Conservation (phyloP, 2,113 vertebrate species). For the Lepus timidus region DNA sequence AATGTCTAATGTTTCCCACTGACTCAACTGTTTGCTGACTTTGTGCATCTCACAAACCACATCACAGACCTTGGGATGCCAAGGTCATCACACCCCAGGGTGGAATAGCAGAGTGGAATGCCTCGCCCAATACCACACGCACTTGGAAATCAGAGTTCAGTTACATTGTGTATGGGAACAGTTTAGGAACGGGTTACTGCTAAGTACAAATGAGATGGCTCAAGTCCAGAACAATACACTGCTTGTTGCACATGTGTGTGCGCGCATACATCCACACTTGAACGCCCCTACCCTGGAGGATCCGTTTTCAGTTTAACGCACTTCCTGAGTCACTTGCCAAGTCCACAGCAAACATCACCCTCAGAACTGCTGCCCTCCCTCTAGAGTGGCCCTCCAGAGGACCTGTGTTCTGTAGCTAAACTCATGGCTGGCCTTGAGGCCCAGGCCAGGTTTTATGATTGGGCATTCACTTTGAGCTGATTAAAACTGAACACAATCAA, state of each 20-base stretch:
- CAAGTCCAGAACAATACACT: not conserved
- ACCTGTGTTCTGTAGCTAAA: not conserved
- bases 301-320: not conserved
- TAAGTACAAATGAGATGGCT: not conserved
- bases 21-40: not conserved
- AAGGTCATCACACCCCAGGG: not conserved
- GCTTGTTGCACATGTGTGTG: not conserved
- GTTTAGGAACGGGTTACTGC: not conserved
- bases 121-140: not conserved
- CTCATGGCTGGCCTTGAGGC: not conserved
- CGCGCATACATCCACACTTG: not conserved
- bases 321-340: not conserved
- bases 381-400: not conserved
- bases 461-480: not conserved
- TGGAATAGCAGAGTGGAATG: not conserved
- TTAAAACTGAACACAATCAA: not conserved
- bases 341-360: not conserved
- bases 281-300: not conserved
- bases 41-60: not conserved
- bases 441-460: not conserved
- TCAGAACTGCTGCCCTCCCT: not conserved
- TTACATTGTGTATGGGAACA: not conserved
- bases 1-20: not conserved
- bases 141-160: not conserved
- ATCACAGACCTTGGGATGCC: not conserved